A percentile compares a stretch with the other conserved stretches of the same genome.
Evolutionary conservation across 1,140 invertebrate genomes (phyloP).

Genomic region (Babylonia areolata): DNA sequence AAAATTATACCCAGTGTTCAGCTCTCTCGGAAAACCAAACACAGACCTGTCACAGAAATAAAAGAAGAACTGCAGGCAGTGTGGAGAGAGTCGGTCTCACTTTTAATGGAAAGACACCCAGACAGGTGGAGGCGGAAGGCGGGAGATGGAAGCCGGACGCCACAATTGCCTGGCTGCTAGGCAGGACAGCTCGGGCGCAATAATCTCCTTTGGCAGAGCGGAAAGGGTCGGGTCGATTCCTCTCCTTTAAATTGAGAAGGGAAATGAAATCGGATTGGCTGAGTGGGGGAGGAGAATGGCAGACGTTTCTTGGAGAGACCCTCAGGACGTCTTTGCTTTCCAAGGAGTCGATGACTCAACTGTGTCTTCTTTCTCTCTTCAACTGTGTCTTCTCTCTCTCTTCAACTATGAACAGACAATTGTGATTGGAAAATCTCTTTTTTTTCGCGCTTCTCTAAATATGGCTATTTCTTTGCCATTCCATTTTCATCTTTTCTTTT

Average conservation of each 20-base stretch:
- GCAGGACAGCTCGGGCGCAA: not conserved
- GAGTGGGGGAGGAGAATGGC: constrained; percentile 9
- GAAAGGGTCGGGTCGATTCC: constrained; percentile 14
- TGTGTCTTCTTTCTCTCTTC: too few relatives aligned
- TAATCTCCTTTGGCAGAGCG: constrained; percentile 8
- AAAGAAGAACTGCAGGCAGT: too few relatives aligned
- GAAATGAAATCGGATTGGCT: constrained; percentile 38
- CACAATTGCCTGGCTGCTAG: not conserved
- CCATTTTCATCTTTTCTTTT: too few relatives aligned
- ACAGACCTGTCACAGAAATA: too few relatives aligned
- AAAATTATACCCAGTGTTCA: too few relatives aligned
- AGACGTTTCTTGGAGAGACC: not conserved
- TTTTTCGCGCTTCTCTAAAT: too few relatives aligned
- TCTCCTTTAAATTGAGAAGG: constrained; percentile 33
- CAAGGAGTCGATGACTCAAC: not conserved
- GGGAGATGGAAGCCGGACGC: not conserved
- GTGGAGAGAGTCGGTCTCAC: not conserved
- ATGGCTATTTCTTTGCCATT: too few relatives aligned
- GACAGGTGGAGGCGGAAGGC: not conserved
- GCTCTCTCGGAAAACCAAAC: too few relatives aligned
- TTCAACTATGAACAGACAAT: not conserved
- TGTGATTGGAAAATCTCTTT: not conserved
- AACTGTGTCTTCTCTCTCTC: too few relatives aligned
- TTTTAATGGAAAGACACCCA: not conserved
- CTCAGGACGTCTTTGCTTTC: not conserved